A percentile compares a stretch with the other conserved stretches of the same genome.
Conservation (phyloP, 1,140 invertebrate genomes). For the Mesaphorura yosii region DNA sequence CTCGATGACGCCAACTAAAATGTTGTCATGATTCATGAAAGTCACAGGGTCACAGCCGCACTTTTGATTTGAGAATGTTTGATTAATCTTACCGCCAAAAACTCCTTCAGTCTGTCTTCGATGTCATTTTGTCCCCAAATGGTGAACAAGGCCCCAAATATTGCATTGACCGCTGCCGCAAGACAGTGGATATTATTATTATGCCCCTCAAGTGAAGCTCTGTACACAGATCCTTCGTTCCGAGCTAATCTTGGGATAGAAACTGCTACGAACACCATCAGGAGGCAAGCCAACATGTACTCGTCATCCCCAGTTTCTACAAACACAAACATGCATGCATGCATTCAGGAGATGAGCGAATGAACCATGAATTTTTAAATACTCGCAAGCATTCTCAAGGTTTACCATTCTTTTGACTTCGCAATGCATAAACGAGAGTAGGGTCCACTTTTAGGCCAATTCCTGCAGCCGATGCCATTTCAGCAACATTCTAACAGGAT, state of each 20-base stretch:
- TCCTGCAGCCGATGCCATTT: slow-evolving; percentile 94
- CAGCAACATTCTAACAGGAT: slow-evolving; percentile 70
- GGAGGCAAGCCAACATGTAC: slow-evolving; percentile 81
- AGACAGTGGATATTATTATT: slow-evolving; percentile 97
- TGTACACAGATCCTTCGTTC: slow-evolving; percentile 75
- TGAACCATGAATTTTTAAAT: slow-evolving; percentile 1
- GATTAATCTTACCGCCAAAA: slow-evolving; percentile 61
- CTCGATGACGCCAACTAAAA: slow-evolving; percentile 79
- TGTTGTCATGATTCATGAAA: too few species aligned
- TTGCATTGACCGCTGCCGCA: slow-evolving; percentile 88
- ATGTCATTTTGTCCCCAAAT: slow-evolving; percentile 90
- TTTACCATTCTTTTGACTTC: slow-evolving; percentile 68
- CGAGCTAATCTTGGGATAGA: slow-evolving; percentile 92
- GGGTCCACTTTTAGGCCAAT: slow-evolving; percentile 88
- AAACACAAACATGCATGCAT: slow-evolving; percentile 1
- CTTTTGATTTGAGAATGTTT: too few species aligned
- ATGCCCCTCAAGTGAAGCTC: slow-evolving; percentile 85
- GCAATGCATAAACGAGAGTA: slow-evolving; percentile 73
- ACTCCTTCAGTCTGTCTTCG: slow-evolving; percentile 96
- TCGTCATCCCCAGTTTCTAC: slow-evolving; percentile 73
- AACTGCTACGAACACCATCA: slow-evolving; percentile 98
- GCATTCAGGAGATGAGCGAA: too few species aligned
- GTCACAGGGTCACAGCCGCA: neutral
- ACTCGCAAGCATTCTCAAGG: too few species aligned
- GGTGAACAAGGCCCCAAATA: slow-evolving; percentile 92